Base-by-base conservation (phyloP, 35 echinoderm and acorn worm species). In the Apostichopus parvimensis region DNA sequence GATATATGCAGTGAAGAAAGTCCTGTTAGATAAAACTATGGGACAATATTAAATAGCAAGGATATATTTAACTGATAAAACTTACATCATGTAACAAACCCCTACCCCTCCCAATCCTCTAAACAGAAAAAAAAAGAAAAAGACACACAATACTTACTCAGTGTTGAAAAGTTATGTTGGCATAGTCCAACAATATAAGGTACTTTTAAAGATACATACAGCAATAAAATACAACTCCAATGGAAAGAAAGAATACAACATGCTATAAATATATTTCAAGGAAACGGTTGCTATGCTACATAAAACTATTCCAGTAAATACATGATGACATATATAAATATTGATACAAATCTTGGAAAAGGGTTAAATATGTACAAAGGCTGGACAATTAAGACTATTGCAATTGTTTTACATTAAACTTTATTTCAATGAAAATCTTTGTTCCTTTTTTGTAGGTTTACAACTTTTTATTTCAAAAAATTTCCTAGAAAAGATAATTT, bases 371-470 rank as follows among this genome's bases (percentile, higher is more conserved):
- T 75, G 71, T 75, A 75, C 71, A 75, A 7, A 75, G 21, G 71
- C n/a, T 75, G 71, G 71, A 75, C 71, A 24, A 75, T n/a, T 18
- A 75, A 75, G 11, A n/a, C 71, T 75, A 75, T 75, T 75, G 71
- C 71, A 75, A 18, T 75, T 18, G 71, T 75, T 20, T 68, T 75
- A 75, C 15, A 75, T 18, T 8, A 1, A 14, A 75, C 20, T 18
- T 18, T 75, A 75, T n/a, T 75, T 75, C 71, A 18, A 14, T 5
- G 71, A 18, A 24, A 75, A 75, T 14, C 18, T 0, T 68, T 68
- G 11, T 68, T 18, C 18, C 64, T 18, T 68, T 18, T 68, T 68
- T 68, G 11, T 68, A 68, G 64, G 64, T 14, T 68, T 68, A 14
- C 18, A 11, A 14, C 64, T 68, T 68, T 68, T 68, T 68, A 14